Evolutionary conservation across 2,113 vertebrate species (phyloP), one percentile per base, ranked within the genome.

Genomic region (Tragulus kanchil): DNA sequence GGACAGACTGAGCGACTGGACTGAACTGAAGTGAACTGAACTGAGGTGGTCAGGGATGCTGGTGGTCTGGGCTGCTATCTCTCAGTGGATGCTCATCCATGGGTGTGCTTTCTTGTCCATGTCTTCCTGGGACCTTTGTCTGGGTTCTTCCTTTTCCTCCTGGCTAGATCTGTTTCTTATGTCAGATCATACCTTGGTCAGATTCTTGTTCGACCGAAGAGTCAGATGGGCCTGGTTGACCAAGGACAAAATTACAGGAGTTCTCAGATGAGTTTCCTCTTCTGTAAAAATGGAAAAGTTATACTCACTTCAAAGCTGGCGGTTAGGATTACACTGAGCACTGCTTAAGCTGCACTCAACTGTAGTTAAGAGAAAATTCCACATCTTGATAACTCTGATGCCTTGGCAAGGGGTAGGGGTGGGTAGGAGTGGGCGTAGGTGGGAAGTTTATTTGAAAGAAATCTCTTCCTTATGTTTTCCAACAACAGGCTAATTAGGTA

Each of bases 401-500:
- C 28, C 6, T 36, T 19, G 10, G 8, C 25, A 21, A 16, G 8
- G 6, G 28, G 19, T 9, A 26, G 52, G 69, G 42, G 25, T 73
- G 69, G 69, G 36, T 36, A 36, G 36, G 36, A 36, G 17, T 31
- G 42, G 26, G 8, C 65, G 13, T 61, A 8, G 9, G 26, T 82
- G 50, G 45, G 42, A 67, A 93, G 36, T 86, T 83, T 77, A 65
- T 3, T 65, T 69, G 45, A 83, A 86, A 90, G 13, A 96, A 81
- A 59, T 86, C 52, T 86, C 13, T 48, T 65, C 87, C n/a, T 81
- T 85, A 79, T 14, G 45, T 77, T 92, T 94, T 95, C 62, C 83
- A 19, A 23, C 54, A 5, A 17, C 50, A 87, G 23, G 8, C 8
- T 58, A 92, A 85, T 83, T 83, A 89, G 48, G 26, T 86, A 50